Evolutionary conservation across 1,140 invertebrate genomes (phyloP).

Genomic region (Leptinotarsa undecemlineata): DNA sequence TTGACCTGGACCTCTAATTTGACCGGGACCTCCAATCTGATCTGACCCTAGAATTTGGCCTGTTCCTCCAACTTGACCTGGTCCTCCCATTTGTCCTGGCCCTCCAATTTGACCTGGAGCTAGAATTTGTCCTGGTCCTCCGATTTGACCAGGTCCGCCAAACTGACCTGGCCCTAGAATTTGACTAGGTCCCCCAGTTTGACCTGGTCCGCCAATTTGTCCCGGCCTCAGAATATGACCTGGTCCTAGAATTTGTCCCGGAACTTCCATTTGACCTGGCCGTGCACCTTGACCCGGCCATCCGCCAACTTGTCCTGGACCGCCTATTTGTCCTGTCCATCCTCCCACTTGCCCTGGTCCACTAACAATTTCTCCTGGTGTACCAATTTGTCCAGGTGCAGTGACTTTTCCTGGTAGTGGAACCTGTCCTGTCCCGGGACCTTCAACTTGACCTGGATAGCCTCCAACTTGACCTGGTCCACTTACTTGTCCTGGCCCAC

Average conservation of each 20-base stretch:
- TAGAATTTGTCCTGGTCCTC: neutral
- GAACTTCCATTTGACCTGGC: slow-evolving; percentile 28
- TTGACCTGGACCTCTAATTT: neutral
- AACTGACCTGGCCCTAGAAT: slow-evolving; percentile 24
- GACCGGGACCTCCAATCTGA: neutral
- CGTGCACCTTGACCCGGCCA: slow-evolving; percentile 19
- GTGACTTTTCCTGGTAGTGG: slow-evolving; percentile 2
- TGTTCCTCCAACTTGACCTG: slow-evolving; percentile 2
- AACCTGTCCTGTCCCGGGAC: neutral
- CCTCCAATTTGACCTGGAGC: neutral
- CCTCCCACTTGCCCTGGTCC: slow-evolving; percentile 13
- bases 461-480: slow-evolving; percentile 33
- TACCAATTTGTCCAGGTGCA: slow-evolving; percentile 29
- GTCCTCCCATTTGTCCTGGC: neutral
- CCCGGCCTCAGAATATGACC: slow-evolving; percentile 33
- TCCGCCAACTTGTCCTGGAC: slow-evolving; percentile 23
- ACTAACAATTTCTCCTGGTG: slow-evolving; percentile 28
- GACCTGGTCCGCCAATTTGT: slow-evolving; percentile 27
- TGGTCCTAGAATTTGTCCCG: slow-evolving; percentile 29
- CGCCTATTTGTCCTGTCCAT: slow-evolving; percentile 24
- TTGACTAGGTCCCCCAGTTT: slow-evolving; percentile 19
- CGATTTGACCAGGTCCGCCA: neutral
- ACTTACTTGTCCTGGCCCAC: neutral
- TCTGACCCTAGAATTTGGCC: neutral
- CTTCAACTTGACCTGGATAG: slow-evolving; percentile 25